Percentiles rank a stretch among this genome's conserved stretches.
Conservation (phyloP, 2,797 vertebrate species). For the Poecilia picta region DNA sequence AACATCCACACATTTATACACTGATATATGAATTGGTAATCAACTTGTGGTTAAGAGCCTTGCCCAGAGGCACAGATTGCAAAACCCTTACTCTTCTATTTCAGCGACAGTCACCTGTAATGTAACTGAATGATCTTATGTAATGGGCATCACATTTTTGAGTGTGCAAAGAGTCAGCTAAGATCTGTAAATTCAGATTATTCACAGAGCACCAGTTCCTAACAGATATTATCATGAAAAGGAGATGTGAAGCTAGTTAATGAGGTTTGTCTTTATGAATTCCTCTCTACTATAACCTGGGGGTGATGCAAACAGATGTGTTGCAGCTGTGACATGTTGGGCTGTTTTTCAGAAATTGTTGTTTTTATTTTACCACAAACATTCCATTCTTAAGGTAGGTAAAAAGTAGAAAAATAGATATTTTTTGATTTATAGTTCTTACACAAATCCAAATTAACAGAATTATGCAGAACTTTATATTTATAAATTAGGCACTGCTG, state of each 20-base stretch:
- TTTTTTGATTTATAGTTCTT: neutral
- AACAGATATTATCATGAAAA: too few relatives aligned
- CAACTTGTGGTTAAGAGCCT: neutral
- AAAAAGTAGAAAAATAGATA: neutral
- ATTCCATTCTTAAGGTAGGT: neutral
- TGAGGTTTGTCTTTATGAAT: neutral
- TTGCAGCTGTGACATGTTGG: neutral
- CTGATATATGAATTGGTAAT: neutral
- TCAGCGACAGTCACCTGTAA: neutral
- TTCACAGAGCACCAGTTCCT: neutral
- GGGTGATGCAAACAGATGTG: neutral
- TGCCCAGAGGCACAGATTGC: neutral
- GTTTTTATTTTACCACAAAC: neutral
- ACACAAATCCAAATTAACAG: neutral
- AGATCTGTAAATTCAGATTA: neutral
- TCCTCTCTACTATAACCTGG: neutral
- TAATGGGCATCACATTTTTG: neutral
- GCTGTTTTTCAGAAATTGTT: neutral
- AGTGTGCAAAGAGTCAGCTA: neutral
- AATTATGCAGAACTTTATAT: neutral
- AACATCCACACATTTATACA: neutral
- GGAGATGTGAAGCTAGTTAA: neutral
- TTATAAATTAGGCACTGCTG: neutral
- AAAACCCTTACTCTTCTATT: neutral
- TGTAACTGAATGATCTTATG: neutral